These are phyloP conservation scores for Oedothorax gibbosus DNA, from an alignment of 1,140 invertebrate genomes.

Conservation along the genomic window DNA sequence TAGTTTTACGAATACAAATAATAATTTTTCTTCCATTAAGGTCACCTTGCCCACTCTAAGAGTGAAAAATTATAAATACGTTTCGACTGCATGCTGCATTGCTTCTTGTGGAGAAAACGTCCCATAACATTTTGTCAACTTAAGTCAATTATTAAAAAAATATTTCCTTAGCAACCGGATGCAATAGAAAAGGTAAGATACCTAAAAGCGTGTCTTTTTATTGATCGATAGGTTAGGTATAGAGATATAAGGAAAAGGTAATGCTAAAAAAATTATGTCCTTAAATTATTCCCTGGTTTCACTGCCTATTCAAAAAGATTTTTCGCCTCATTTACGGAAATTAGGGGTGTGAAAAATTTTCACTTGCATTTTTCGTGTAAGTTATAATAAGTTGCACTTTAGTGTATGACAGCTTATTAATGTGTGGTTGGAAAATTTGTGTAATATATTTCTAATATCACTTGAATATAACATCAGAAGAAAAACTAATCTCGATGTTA, in stretches of 20 bases:
- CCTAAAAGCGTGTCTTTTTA: slow-evolving; percentile 23
- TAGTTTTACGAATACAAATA: too few species aligned
- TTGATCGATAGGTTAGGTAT: slow-evolving; percentile 6
- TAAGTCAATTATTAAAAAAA: neutral
- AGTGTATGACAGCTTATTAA: too few species aligned
- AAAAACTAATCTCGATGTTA: too few species aligned
- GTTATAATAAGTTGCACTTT: neutral
- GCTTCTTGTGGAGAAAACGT: too few species aligned
- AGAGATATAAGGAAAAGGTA: neutral
- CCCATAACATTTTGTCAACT: too few species aligned
- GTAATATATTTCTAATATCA: too few species aligned
- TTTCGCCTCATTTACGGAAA: slow-evolving; percentile 44
- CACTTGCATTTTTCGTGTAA: neutral
- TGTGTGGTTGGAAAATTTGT: too few species aligned
- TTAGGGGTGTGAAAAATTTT: slow-evolving; percentile 36
- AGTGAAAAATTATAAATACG: slow-evolving; percentile 3
- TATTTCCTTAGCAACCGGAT: slow-evolving; percentile 31
- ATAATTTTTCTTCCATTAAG: too few species aligned
- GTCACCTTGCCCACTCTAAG: neutral
- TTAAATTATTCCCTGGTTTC: slow-evolving; percentile 22
- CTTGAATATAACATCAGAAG: too few species aligned
- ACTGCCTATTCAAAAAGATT: neutral
- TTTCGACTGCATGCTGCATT: too few species aligned
- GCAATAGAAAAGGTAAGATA: slow-evolving; percentile 35
- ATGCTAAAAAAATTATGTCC: neutral